Percentiles rank a stretch among this genome's conserved stretches.
Conservation (phyloP, 2,888 invertebrate genomes). For the Hermodice carunculata region DNA sequence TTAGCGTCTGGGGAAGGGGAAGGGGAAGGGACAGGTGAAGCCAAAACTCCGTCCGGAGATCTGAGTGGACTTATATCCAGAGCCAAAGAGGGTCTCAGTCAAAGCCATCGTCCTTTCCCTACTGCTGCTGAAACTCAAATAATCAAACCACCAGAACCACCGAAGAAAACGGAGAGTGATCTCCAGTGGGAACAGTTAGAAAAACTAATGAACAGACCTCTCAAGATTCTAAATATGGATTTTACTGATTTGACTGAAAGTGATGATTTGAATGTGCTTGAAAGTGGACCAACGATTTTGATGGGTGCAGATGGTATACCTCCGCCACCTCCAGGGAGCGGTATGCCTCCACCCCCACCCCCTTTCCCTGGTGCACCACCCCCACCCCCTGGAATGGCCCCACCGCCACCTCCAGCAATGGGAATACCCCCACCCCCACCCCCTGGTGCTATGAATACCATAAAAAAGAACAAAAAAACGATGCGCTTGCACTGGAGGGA, state of each 20-base stretch:
- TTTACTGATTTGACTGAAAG: conserved; percentile 93
- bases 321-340: conserved; percentile 32
- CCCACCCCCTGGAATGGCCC: conserved; percentile 20
- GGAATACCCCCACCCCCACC: conserved; percentile 65
- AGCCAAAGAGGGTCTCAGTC: conserved; percentile 92
- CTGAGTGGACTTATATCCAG: conserved; percentile 92
- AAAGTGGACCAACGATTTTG: conserved; percentile 72
- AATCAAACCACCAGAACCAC: conserved; percentile 15
- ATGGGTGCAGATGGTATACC: conserved; percentile 31
- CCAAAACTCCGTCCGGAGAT: conserved; percentile 61
- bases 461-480: conserved; percentile 83
- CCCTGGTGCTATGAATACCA: conserved; percentile 42
- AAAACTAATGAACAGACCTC: conserved; percentile 48
- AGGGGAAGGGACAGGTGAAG: background rate
- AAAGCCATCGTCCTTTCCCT: conserved; percentile 77
- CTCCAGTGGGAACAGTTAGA: conserved; percentile 93
- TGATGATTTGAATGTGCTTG: conserved; percentile 80
- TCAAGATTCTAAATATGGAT: conserved; percentile 90
- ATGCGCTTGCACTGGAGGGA: conserved; percentile 99
- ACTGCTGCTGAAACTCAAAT: conserved; percentile 6
- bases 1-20: background rate
- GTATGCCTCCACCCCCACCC: conserved; percentile 13
- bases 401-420: conserved; percentile 4
- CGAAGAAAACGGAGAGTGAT: conserved; percentile 77
- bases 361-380: conserved; percentile 5